A percentile compares a stretch with the other conserved stretches of the same genome.
Evolutionary conservation across 2,888 invertebrate species (phyloP).

Genomic region (Patella caerulea): DNA sequence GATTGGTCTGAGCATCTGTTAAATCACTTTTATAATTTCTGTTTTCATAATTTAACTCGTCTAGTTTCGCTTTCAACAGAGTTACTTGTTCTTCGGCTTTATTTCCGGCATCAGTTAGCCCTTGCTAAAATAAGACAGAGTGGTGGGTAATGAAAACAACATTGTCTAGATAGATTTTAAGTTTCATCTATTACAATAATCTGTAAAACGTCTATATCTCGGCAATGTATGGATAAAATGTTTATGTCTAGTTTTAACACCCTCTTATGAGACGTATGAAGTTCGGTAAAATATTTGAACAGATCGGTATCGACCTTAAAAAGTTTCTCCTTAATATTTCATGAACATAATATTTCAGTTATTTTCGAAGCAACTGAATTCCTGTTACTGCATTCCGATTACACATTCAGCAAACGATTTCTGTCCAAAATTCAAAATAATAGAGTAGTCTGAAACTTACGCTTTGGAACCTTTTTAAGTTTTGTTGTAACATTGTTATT

Average conservation of each 20-base stretch:
- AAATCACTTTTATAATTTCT: conserved; percentile 72
- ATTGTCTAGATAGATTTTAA: too few species aligned
- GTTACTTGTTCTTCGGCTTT: conserved; percentile 64
- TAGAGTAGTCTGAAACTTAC: conserved; percentile 54
- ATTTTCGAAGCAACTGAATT: too few species aligned
- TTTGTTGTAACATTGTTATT: conserved; percentile 74
- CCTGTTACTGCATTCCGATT: too few species aligned
- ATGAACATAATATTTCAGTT: too few species aligned
- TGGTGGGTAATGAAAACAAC: not conserved
- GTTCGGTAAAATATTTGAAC: too few species aligned
- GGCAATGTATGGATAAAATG: too few species aligned
- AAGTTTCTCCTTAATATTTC: too few species aligned
- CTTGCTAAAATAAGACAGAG: conserved; percentile 38
- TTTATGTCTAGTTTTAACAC: too few species aligned
- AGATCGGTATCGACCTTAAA: too few species aligned
- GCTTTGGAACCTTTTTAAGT: conserved; percentile 75
- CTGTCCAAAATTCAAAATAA: not conserved
- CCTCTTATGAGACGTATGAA: too few species aligned
- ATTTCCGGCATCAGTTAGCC: conserved; percentile 47
- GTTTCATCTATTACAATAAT: not conserved
- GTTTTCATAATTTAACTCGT: conserved; percentile 73
- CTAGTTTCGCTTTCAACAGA: conserved; percentile 62
- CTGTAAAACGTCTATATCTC: not conserved
- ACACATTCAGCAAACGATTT: too few species aligned
- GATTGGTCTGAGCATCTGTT: conserved; percentile 75